Evolutionary conservation across 2,888 invertebrate species (phyloP).

Genomic region (Uloborus plumipes): DNA sequence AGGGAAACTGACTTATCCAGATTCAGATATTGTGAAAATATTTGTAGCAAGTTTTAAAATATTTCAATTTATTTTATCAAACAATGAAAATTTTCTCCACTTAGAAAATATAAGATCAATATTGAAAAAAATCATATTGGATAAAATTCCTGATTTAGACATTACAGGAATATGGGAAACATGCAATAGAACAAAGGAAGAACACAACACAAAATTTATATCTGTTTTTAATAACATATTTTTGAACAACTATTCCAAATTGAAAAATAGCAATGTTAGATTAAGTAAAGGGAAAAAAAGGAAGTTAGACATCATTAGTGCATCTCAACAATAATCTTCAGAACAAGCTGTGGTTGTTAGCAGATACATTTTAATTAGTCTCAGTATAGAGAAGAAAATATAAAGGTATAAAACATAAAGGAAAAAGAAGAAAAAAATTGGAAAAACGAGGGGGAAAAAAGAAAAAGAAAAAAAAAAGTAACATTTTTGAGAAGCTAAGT

Average conservation of each 20-base stretch:
- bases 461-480: no score
- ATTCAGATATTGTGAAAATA: slow-evolving; percentile 1
- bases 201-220: background rate
- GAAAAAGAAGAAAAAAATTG: no score
- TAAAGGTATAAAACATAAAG: no score
- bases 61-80: background rate
- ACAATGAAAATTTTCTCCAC: background rate
- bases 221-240: background rate
- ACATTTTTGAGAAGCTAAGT: no score
- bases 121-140: background rate
- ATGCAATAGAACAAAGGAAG: background rate
- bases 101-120: background rate
- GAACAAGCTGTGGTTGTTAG: no score
- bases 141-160: background rate
- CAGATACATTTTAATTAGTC: no score
- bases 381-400: no score
- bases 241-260: background rate
- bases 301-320: no score
- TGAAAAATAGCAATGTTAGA: background rate
- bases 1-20: background rate
- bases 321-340: no score
- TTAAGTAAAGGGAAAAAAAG: no score
- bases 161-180: background rate
- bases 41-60: background rate
- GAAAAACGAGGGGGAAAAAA: no score